These are phyloP conservation scores for Entomyzon cyanotis DNA, from an alignment of 2,113 vertebrate species.

Conservation along the genomic window DNA sequence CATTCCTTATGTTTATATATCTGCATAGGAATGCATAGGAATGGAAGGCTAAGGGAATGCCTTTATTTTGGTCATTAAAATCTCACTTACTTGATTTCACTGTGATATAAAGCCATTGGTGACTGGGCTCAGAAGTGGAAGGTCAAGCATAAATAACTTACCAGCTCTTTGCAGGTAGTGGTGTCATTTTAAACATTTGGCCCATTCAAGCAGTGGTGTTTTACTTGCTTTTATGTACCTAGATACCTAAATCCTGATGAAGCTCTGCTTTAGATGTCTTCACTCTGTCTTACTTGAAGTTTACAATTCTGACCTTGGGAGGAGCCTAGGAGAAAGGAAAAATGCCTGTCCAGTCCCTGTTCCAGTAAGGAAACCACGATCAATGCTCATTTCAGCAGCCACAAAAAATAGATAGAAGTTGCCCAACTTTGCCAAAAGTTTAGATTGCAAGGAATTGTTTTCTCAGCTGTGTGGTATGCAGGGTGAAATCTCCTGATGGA, in stretches of 20 bases:
- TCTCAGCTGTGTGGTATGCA: background rate
- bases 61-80: background rate
- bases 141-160: background rate
- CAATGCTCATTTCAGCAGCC: background rate
- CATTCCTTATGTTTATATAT: background rate
- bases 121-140: background rate
- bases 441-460: background rate
- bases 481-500: background rate
- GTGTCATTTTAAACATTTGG: background rate
- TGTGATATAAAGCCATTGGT: rapidly evolving
- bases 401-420: background rate
- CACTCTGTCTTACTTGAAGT: background rate
- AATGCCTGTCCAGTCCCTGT: background rate
- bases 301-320: background rate
- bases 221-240: background rate
- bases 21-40: background rate
- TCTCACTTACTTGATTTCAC: background rate
- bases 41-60: background rate
- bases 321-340: background rate
- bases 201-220: background rate
- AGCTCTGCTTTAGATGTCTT: background rate
- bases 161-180: background rate
- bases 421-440: background rate
- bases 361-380: background rate
- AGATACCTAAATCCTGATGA: background rate